Base-by-base conservation (phyloP, 2,888 invertebrate genomes). In the Tetranychus piercei region DNA sequence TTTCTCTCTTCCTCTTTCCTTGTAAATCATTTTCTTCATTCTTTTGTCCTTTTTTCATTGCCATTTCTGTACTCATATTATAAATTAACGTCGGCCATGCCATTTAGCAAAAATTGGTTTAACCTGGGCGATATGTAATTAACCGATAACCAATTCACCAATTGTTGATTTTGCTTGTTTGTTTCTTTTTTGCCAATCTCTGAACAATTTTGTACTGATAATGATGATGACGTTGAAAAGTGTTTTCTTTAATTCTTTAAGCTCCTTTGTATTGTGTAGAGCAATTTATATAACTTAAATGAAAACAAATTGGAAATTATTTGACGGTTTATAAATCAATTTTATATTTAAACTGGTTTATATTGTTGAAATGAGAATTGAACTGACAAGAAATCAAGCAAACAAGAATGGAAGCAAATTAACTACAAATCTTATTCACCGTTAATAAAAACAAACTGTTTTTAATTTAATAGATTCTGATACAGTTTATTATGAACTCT, bases 1-100 rank as follows among this genome's bases (percentile, higher is more conserved):
- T 20, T 43, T 72, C 72, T 18, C 43, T 72, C 44, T 43, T 44
- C n/a, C 44, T 20, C 43, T n/a, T 20, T 72, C 72, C 11, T 72
- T 55, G 55, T 55, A 55, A 55, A 55, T 55, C 55, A 15, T 55
- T 55, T 55, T 55, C 55, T 55, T 15, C 55, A 15, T 55, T 55
- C 22, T 69, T 34, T 20, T 34, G 22, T 11, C 34, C 69, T 69
- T 34, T 69, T 69, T 34, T 34, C 69, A 22, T 34, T n/a, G 22
- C 69, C 69, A 23, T 34, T 69, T 9, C 20, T 34, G 22, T 34
- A 22, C 69, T 69, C 69, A 23, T 34, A 69, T 34, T 69, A 23
- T 34, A 23, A 69, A 69, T 69, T 69, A 69, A 69, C 22, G 69
- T 34, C 11, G 9, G 22, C 18, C 66, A n/a, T 20, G 55, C 55